phyloP scores from a whole-genome alignment of 2,113 vertebrate species.

The Lamprotornis superbus region DNA sequence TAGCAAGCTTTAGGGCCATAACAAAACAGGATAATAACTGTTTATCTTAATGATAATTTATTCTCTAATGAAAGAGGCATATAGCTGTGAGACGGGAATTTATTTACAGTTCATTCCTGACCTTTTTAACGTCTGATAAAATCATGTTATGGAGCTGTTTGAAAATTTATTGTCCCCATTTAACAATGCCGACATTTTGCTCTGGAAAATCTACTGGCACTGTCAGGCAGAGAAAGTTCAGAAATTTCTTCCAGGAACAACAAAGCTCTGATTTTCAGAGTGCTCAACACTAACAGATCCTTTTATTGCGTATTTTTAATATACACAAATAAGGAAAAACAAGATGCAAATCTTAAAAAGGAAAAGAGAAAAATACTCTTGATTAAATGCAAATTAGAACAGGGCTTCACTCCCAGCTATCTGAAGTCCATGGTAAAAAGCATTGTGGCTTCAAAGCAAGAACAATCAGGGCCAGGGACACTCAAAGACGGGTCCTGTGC shows the following conservation, averaged over 20 bases:
- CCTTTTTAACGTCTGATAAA: conserved; percentile 47
- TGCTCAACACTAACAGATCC: not conserved
- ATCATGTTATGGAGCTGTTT: conserved; percentile 1
- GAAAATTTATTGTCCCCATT: conserved; percentile 51
- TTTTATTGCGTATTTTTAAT: conserved; percentile 8
- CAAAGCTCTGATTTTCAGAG: conserved; percentile 3
- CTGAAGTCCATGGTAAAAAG: not conserved
- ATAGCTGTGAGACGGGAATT: conserved; percentile 5
- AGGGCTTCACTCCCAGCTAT: conserved; percentile 25
- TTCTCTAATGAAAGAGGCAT: not conserved
- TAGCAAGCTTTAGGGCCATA: not conserved
- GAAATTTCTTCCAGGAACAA: not conserved
- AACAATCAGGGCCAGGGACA: not conserved
- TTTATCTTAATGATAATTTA: conserved; percentile 34
- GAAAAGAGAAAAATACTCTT: conserved; percentile 27
- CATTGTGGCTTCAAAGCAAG: not conserved
- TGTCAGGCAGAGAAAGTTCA: conserved; percentile 28
- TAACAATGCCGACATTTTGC: conserved; percentile 50
- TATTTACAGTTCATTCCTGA: conserved; percentile 54
- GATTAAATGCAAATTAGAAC: conserved; percentile 52
- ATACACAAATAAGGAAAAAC: not conserved
- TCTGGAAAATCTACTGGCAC: conserved; percentile 16
- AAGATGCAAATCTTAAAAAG: conserved; percentile 25
- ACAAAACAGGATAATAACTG: not conserved
- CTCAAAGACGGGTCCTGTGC: not conserved